Evolutionary conservation across 2,888 invertebrate genomes (phyloP).

Genomic region (Melieria omissa): DNA sequence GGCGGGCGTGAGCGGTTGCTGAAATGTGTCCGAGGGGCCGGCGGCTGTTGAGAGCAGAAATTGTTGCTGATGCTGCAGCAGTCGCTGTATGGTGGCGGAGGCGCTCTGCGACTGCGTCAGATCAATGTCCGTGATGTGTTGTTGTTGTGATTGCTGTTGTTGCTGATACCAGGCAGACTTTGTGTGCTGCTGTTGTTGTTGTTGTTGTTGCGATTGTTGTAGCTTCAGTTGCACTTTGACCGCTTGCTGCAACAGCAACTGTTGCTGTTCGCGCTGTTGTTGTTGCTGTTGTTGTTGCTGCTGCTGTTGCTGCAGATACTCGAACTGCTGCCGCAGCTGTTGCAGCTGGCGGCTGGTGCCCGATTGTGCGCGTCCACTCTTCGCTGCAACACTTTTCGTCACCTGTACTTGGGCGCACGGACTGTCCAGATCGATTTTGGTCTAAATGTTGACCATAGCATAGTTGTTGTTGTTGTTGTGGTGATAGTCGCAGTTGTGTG

Average conservation of each 20-base stretch:
- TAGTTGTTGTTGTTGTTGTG: background rate
- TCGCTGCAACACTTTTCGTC: background rate
- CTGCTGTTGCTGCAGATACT: conserved; percentile 45
- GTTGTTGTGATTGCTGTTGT: conserved; percentile 31
- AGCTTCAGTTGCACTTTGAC: conserved; percentile 58
- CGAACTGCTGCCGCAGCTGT: conserved; percentile 50
- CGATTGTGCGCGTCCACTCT: too few species aligned
- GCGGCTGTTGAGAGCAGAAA: conserved; percentile 23
- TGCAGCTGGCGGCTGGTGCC: conserved; percentile 45
- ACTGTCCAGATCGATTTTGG: conserved; percentile 56
- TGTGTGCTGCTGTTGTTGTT: conserved; percentile 47
- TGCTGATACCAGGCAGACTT: conserved; percentile 46
- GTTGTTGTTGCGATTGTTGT: conserved; percentile 50
- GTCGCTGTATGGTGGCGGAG: conserved; percentile 48
- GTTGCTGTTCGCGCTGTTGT: conserved; percentile 50
- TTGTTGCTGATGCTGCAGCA: conserved; percentile 55
- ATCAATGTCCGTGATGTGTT: conserved; percentile 46
- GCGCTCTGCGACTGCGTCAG: conserved; percentile 43
- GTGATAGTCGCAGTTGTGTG: background rate
- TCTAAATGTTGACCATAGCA: conserved; percentile 42
- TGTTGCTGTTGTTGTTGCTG: conserved; percentile 39
- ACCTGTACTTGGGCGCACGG: conserved; percentile 46
- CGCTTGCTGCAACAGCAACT: conserved; percentile 58
- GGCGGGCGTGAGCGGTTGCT: conserved; percentile 30
- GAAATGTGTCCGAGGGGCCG: conserved; percentile 31